Percentiles rank a stretch among this genome's conserved stretches.
Conservation (phyloP, 2,113 vertebrate species). For the Sprattus sprattus region DNA sequence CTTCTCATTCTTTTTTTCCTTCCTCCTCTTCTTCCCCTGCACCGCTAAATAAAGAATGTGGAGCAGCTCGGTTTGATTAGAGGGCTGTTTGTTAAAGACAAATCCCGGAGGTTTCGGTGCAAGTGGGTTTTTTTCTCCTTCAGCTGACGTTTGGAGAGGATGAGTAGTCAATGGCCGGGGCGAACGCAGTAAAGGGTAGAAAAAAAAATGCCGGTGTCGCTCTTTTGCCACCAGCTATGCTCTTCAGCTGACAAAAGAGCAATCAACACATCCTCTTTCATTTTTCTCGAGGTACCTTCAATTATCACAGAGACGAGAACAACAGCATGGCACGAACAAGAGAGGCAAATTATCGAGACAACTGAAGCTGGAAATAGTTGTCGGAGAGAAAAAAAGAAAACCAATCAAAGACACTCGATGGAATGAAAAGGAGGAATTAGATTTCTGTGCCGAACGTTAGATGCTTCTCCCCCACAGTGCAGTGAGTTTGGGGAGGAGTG, state of each 20-base stretch:
- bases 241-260: conserved; percentile 5
- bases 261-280: conserved; percentile 5
- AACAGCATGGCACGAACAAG: conserved; percentile 10
- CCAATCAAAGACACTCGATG: neutral
- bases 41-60: neutral
- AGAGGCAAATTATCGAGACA: conserved; percentile 13
- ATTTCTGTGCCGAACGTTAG: neutral
- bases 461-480: neutral
- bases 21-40: neutral
- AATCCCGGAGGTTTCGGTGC: neutral
- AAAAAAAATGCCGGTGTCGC: neutral
- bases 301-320: conserved; percentile 1
- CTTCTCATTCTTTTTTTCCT: neutral
- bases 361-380: conserved; percentile 16
- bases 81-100: neutral
- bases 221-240: neutral
- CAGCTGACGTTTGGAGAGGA: neutral
- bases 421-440: neutral
- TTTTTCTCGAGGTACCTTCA: conserved; percentile 11
- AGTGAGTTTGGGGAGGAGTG: neutral
- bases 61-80: neutral
- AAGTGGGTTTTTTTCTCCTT: neutral
- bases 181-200: neutral
- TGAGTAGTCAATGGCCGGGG: neutral
- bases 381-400: neutral